A percentile compares a stretch with the other conserved stretches of the same genome.
These are phyloP conservation scores for Ophioninae sp. DNA, from an alignment of 2,888 invertebrate species.

Conservation along the genomic window DNA sequence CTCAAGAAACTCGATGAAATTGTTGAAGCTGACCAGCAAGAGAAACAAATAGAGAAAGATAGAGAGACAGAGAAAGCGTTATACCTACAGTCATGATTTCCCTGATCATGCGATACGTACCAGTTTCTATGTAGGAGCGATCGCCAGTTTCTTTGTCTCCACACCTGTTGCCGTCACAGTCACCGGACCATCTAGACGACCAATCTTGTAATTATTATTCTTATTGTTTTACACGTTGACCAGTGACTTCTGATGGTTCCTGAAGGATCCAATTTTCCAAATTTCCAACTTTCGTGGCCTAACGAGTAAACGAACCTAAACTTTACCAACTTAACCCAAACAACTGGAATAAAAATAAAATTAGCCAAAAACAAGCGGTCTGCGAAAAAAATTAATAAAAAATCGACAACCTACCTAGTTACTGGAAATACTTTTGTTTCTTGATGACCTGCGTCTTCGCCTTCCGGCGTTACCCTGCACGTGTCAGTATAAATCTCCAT, in stretches of 20 bases:
- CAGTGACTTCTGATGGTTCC: neutral
- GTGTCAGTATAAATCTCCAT: conserved; percentile 52
- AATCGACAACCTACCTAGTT: too few relatives aligned
- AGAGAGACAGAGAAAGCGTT: neutral
- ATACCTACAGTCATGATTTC: neutral
- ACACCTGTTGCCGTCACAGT: neutral
- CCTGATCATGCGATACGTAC: conserved; percentile 3
- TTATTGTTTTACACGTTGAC: neutral
- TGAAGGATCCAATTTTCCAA: neutral
- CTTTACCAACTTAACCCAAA: conserved; percentile 27
- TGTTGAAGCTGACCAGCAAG: too few relatives aligned
- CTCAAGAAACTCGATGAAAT: too few relatives aligned
- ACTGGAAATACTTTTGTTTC: too few relatives aligned
- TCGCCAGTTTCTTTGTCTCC: neutral
- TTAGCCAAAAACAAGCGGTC: too few relatives aligned
- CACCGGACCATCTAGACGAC: neutral
- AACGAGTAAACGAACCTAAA: conserved; percentile 36
- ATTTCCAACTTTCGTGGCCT: conserved; percentile 4
- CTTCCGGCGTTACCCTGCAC: neutral
- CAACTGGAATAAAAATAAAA: too few relatives aligned
- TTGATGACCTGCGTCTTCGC: too few relatives aligned
- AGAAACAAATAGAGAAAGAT: neutral
- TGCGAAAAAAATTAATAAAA: conserved; percentile 36
- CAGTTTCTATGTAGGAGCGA: neutral
- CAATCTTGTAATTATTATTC: neutral